Percentiles rank a stretch among this genome's conserved stretches.
phyloP scores from a whole-genome alignment of 2,113 vertebrate species.

The Festucalex cinctus region DNA sequence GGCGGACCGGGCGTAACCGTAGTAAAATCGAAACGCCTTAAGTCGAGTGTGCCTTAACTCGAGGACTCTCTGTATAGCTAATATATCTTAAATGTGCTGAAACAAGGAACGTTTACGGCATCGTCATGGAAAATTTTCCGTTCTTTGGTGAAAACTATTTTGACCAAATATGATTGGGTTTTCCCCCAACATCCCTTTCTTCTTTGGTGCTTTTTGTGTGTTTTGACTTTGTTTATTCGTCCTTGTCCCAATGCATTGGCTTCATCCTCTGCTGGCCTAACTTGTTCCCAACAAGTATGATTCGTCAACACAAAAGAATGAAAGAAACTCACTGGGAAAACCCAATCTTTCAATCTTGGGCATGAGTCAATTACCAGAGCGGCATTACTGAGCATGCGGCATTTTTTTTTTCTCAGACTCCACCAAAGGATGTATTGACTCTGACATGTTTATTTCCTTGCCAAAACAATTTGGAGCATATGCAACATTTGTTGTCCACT shows the following conservation, averaged over 20 bases:
- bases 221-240: slow-evolving; percentile 71
- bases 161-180: slow-evolving; percentile 41
- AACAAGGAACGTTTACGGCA: slow-evolving; percentile 26
- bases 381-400: slow-evolving; percentile 45
- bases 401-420: slow-evolving; percentile 29
- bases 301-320: slow-evolving; percentile 65
- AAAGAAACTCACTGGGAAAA: slow-evolving; percentile 53
- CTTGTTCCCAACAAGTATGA: slow-evolving; percentile 62
- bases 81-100: slow-evolving; percentile 45
- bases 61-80: too few relatives aligned
- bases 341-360: slow-evolving; percentile 62
- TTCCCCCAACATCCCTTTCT: slow-evolving; percentile 57
- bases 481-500: slow-evolving; percentile 51
- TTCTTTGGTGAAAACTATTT: slow-evolving; percentile 42
- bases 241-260: slow-evolving; percentile 52
- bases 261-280: slow-evolving; percentile 55
- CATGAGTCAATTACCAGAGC: slow-evolving; percentile 67
- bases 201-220: slow-evolving; percentile 40
- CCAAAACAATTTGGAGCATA: slow-evolving; percentile 45
- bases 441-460: slow-evolving; percentile 75
- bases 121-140: slow-evolving; percentile 49
- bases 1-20: too few relatives aligned
- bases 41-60: too few relatives aligned
- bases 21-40: too few relatives aligned
- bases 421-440: slow-evolving; percentile 57